Percentiles rank a stretch among this genome's conserved stretches.
phyloP scores from a whole-genome alignment of 2,797 vertebrate genomes.

The Miichthys miiuy region DNA sequence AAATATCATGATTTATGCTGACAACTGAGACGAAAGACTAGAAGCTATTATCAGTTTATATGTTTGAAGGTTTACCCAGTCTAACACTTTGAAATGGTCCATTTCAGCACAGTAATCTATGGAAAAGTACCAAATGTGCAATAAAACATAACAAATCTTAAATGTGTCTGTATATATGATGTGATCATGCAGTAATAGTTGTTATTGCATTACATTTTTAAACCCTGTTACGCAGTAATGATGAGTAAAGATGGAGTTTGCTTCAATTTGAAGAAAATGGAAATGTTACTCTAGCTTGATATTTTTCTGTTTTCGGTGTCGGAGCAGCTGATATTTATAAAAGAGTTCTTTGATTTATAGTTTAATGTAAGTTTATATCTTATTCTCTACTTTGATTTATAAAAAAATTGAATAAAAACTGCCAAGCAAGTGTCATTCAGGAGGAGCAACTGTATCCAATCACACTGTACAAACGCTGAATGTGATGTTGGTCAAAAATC shows the following conservation, averaged over 20 bases:
- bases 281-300: background rate
- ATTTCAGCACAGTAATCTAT: constrained; percentile 31
- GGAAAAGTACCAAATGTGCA: constrained; percentile 38
- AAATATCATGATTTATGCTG: constrained; percentile 15
- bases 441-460: background rate
- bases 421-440: background rate
- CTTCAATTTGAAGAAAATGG: background rate
- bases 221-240: constrained; percentile 33
- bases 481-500: background rate
- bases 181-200: constrained; percentile 3
- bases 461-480: background rate
- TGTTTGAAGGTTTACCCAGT: constrained; percentile 8
- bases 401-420: constrained; percentile 4
- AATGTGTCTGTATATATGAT: background rate
- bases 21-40: constrained; percentile 13
- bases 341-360: background rate
- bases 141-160: background rate
- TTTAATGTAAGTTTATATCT: background rate
- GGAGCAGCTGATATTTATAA: background rate
- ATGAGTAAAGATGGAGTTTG: background rate
- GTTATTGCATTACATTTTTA: constrained; percentile 28
- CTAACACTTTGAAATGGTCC: background rate
- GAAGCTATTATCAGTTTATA: background rate
- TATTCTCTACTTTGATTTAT: background rate
- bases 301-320: background rate